Percentiles rank a stretch among this genome's conserved stretches.
Conservation (phyloP, 2,113 vertebrate species). For the Strix uralensis region DNA sequence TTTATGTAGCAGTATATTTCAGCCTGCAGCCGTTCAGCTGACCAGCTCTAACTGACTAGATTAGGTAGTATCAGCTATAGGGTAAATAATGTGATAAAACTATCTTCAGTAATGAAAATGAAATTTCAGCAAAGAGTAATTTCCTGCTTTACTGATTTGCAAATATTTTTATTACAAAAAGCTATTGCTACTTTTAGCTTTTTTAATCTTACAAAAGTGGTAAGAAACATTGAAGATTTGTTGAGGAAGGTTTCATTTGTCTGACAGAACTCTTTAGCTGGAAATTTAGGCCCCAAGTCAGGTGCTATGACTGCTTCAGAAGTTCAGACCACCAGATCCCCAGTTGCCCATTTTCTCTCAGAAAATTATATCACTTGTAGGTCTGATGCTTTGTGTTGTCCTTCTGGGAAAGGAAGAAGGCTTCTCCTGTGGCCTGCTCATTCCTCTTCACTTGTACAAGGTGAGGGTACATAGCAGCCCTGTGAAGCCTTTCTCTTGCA, state of each 20-base stretch:
- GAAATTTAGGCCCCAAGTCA: background rate
- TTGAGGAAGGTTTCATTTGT: background rate
- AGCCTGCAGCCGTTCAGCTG: background rate
- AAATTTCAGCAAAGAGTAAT: background rate
- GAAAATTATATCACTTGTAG: background rate
- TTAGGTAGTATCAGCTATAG: background rate
- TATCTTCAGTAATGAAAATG: background rate
- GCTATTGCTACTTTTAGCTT: background rate
- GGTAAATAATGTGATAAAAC: background rate
- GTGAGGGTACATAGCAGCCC: background rate
- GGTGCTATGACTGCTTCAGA: background rate
- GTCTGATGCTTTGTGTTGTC: background rate
- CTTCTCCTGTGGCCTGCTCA: background rate
- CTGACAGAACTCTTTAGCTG: background rate
- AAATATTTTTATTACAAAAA: background rate
- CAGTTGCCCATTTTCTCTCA: background rate
- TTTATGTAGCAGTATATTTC: background rate
- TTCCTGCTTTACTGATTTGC: background rate
- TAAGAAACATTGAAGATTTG: background rate
- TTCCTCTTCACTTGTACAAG: background rate
- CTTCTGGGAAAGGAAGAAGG: background rate
- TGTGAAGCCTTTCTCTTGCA: background rate
- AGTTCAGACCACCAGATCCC: background rate
- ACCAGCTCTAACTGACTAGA: background rate
- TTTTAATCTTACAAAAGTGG: background rate